Evolutionary conservation across 2,797 vertebrate species (phyloP).

Genomic region (Danio choprae): DNA sequence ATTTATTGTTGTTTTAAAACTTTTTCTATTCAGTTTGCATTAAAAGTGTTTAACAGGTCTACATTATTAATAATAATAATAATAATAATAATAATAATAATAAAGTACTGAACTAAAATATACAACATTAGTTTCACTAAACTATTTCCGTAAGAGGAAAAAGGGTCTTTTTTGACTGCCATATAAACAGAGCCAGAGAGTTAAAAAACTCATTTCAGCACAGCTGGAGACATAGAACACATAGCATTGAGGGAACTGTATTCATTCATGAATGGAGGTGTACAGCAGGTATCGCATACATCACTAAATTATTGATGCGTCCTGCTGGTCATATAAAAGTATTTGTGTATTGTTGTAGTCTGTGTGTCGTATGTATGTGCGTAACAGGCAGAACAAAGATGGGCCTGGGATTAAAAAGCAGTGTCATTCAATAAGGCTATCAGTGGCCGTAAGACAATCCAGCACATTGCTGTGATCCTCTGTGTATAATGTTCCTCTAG

Average conservation of each 20-base stretch:
- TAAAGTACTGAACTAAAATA: too few species aligned
- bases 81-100: too few species aligned
- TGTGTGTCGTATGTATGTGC: background rate
- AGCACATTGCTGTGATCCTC: conserved; percentile 16
- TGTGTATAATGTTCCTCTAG: conserved; percentile 16
- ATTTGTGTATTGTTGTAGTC: background rate
- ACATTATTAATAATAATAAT: too few species aligned
- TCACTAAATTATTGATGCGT: background rate
- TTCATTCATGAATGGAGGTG: background rate
- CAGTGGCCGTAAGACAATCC: conserved; percentile 37
- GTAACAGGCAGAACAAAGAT: background rate
- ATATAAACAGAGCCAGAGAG: too few species aligned
- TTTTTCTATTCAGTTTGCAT: too few species aligned
- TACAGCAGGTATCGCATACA: background rate
- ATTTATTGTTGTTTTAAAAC: too few species aligned
- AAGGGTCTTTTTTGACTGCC: too few species aligned
- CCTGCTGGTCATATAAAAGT: background rate
- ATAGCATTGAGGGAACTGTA: background rate
- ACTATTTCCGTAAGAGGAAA: too few species aligned
- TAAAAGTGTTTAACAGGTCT: too few species aligned
- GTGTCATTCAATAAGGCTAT: conserved; percentile 12
- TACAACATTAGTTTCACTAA: too few species aligned
- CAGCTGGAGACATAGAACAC: background rate
- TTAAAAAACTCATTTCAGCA: background rate
- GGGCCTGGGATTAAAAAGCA: conserved; percentile 1